Percentiles rank a stretch among this genome's conserved stretches.
Evolutionary conservation across 2,113 vertebrate species (phyloP).

Genomic region (Podilymbus podiceps): DNA sequence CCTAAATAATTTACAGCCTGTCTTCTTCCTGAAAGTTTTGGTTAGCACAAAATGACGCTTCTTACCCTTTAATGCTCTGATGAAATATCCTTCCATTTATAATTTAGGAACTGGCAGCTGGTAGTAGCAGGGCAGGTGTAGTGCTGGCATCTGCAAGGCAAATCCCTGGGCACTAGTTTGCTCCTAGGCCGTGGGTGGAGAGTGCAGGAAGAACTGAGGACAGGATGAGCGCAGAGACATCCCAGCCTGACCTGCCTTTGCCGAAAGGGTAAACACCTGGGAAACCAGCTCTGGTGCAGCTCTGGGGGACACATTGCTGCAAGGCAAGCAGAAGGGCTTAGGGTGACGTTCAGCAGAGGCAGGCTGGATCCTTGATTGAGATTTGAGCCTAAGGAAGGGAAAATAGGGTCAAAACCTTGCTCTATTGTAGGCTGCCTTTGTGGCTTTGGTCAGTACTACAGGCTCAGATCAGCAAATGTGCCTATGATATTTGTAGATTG

Average conservation of each 20-base stretch:
- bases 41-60: conserved; percentile 55
- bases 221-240: neutral
- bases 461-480: neutral
- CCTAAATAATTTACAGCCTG: conserved; percentile 68
- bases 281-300: neutral
- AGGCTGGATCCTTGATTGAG: neutral
- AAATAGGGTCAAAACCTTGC: neutral
- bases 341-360: neutral
- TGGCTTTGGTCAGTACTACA: neutral
- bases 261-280: neutral
- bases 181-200: neutral
- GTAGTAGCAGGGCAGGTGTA: conserved; percentile 37
- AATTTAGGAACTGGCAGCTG: conserved; percentile 63
- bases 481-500: neutral
- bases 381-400: neutral
- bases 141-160: neutral
- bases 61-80: conserved; percentile 59
- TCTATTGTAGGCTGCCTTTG: neutral
- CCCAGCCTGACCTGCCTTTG: neutral
- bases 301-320: neutral
- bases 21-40: conserved; percentile 56
- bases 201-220: neutral
- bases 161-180: neutral
- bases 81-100: conserved; percentile 61
- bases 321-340: neutral